phyloP scores from a whole-genome alignment of 2,113 vertebrate genomes.

The Amia ocellicauda region DNA sequence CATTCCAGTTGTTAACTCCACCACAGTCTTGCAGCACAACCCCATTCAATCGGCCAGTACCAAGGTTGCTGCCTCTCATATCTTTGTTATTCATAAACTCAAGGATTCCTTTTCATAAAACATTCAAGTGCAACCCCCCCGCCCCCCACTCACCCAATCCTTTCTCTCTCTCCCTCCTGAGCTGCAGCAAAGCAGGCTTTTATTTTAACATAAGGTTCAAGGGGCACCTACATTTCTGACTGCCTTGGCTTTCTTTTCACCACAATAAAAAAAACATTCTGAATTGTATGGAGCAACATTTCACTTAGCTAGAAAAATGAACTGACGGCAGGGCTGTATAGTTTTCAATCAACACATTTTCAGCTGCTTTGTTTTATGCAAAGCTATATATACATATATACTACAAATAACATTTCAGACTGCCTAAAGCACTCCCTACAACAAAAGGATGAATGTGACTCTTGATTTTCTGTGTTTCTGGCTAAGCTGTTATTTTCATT shows the following conservation, averaged over 20 bases:
- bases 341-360: too few species aligned
- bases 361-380: too few species aligned
- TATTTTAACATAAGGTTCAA: constrained; percentile 4
- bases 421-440: too few species aligned
- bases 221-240: constrained; percentile 10
- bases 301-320: too few species aligned
- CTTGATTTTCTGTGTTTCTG: too few species aligned
- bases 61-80: constrained; percentile 17
- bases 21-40: not conserved
- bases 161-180: not conserved
- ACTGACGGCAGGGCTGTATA: too few species aligned
- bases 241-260: constrained; percentile 11
- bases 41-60: constrained; percentile 6
- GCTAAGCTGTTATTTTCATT: too few species aligned
- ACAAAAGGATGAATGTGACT: too few species aligned
- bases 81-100: constrained; percentile 13
- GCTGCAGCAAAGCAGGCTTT: not conserved
- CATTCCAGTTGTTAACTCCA: too few species aligned
- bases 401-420: too few species aligned
- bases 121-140: not conserved
- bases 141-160: not conserved
- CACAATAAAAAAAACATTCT: constrained; percentile 7
- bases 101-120: constrained; percentile 23
- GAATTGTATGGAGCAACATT: not conserved
- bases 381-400: too few species aligned